phyloP scores from a whole-genome alignment of 2,797 vertebrate species.

The Halcyon badia region DNA sequence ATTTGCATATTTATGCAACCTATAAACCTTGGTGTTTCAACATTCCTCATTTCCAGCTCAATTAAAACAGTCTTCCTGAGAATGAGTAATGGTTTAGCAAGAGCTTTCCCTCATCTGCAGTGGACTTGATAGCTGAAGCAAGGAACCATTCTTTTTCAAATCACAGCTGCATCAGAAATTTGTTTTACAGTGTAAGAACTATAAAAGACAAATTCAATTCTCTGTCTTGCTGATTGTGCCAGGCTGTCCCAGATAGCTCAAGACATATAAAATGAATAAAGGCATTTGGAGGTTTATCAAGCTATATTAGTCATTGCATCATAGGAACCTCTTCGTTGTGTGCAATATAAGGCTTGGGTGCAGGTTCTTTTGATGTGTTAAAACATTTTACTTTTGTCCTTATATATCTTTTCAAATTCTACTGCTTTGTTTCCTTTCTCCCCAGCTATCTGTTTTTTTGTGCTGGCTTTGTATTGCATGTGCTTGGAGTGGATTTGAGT shows the following conservation, averaged over 20 bases:
- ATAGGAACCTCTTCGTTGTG: neutral
- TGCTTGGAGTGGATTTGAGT: neutral
- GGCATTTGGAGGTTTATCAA: neutral
- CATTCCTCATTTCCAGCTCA: neutral
- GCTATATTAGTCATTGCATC: neutral
- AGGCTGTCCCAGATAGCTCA: neutral
- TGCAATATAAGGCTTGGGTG: too few relatives aligned
- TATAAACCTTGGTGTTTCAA: neutral
- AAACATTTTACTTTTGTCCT: neutral
- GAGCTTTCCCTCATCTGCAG: neutral
- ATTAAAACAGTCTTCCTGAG: neutral
- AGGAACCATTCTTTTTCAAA: neutral
- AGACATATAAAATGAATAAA: neutral
- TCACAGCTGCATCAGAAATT: neutral
- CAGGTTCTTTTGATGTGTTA: neutral
- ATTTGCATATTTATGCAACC: neutral
- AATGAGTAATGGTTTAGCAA: neutral
- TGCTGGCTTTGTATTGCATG: neutral
- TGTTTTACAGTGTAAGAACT: neutral
- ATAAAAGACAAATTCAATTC: neutral
- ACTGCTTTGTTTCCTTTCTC: neutral
- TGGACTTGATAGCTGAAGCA: neutral
- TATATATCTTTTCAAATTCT: neutral
- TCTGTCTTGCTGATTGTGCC: neutral
- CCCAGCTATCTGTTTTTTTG: neutral